Percentiles rank a stretch among this genome's conserved stretches.
These are phyloP conservation scores for Lacanobia wlatinum DNA, from an alignment of 2,888 invertebrate species.

Conservation along the genomic window DNA sequence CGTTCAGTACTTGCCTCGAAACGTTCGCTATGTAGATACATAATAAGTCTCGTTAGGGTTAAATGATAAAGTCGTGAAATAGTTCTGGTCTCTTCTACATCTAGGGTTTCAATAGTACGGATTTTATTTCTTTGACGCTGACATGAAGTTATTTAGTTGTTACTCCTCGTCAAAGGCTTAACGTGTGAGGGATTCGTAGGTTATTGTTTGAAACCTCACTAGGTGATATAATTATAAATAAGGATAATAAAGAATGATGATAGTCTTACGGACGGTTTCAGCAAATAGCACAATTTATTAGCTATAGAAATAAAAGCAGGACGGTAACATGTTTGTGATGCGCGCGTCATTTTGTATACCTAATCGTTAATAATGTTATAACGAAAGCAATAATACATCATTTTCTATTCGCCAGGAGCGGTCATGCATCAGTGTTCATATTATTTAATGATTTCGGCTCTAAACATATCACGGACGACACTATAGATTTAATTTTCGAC, in stretches of 20 bases:
- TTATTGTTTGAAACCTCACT: conserved; percentile 89
- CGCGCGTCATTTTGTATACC: conserved; percentile 72
- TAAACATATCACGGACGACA: conserved; percentile 81
- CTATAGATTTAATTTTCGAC: conserved; percentile 66
- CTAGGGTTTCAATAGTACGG: conserved; percentile 49
- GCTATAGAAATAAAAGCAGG: conserved; percentile 81
- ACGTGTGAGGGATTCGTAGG: conserved; percentile 85
- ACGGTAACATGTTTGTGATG: conserved; percentile 70
- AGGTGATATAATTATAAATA: conserved; percentile 86
- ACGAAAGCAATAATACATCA: conserved; percentile 77
- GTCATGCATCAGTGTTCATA: conserved; percentile 61
- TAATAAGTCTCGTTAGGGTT: conserved; percentile 55
- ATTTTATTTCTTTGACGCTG: conserved; percentile 27
- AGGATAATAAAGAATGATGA: conserved; percentile 79
- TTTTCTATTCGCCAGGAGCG: conserved; percentile 67
- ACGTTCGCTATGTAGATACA: conserved; percentile 57
- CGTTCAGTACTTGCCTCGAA: conserved; percentile 49
- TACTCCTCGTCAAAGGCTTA: conserved; percentile 57
- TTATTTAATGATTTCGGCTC: conserved; percentile 62
- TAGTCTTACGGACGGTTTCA: conserved; percentile 79
- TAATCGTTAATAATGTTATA: conserved; percentile 75
- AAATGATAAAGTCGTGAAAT: conserved; percentile 49
- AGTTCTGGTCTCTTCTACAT: conserved; percentile 57
- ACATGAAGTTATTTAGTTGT: conserved; percentile 34
- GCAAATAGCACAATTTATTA: conserved; percentile 88